These are phyloP conservation scores for Heterotis niloticus DNA, from an alignment of 2,113 vertebrate species.

Conservation along the genomic window DNA sequence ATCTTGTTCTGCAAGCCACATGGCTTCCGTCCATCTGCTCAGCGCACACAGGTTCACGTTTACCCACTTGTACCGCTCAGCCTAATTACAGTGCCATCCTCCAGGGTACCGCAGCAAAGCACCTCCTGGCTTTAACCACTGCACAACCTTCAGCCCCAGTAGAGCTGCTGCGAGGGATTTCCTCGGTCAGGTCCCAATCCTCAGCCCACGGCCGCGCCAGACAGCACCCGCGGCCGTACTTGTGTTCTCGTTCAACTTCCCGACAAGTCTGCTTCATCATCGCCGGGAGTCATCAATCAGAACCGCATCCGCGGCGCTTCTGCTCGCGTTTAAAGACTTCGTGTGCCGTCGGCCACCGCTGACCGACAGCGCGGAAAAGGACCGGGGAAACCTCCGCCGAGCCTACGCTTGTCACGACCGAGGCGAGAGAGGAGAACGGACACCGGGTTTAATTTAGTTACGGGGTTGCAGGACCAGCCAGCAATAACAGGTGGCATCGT, in stretches of 20 bases:
- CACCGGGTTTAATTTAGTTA: conserved; percentile 40
- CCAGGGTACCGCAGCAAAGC: background rate
- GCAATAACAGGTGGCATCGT: conserved; percentile 32
- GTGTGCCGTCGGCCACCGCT: conserved; percentile 23
- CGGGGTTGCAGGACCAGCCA: conserved; percentile 23
- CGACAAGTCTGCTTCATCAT: background rate
- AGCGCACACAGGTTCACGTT: no score
- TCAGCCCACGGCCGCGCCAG: background rate
- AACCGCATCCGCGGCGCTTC: background rate
- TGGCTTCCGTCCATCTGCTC: no score
- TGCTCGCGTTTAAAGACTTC: conserved; percentile 31
- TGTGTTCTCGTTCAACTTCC: background rate
- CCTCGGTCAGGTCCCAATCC: no score
- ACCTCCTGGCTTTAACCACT: background rate
- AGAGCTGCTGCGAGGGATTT: no score
- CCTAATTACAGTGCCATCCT: background rate
- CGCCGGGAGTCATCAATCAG: background rate
- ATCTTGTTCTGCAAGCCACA: no score
- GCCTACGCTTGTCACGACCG: conserved; percentile 21
- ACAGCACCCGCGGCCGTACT: background rate
- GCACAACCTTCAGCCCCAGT: background rate
- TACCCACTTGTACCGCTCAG: background rate
- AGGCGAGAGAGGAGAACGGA: background rate
- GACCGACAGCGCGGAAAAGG: conserved; percentile 16
- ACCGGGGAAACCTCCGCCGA: conserved; percentile 37